Base-by-base conservation (phyloP, 2,797 vertebrate genomes). In the Falco naumanni region DNA sequence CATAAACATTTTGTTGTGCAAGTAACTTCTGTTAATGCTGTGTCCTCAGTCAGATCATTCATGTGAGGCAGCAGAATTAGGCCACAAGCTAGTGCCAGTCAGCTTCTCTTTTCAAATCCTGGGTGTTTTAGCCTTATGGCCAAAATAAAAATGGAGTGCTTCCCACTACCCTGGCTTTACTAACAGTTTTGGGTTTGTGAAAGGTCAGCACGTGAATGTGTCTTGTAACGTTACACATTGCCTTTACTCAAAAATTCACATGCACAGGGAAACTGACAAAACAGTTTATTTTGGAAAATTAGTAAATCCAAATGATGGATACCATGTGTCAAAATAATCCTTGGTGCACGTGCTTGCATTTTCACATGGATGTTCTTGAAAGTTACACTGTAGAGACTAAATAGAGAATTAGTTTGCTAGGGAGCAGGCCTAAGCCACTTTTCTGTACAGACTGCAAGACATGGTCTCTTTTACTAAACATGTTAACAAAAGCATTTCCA, bases 321-420 rank as follows among this genome's bases (percentile, higher is more conserved):
- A 92, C 93, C 95, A 95, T 93, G 94, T 97, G 96, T 96, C 96
- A 95, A 96, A 96, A 96, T 95, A 96, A 96, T 85, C 68, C 84
- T 78, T 83, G 70, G 50, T 91, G 90, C 90, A 94, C 50, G 47
- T 95, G 91, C 93, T 96, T 92, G 68, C 84, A 63, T 92, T 95
- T 95, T 93, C 88, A 93, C 84, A 48, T 71, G 82, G 81, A 56
- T 3, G 0, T 65, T 83, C 94, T 93, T 83, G 60, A 96, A 96
- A 95, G 74, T 89, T 80, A 63, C 43, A 9, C 84, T 87, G 78
- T 89, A 71, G 26, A 95, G 87, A 78, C 31, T 53, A 86, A 64
- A 29, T 33, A 85, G 61, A 78, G 65, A 90, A 80, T 87, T 50
- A 26, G 64, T 90, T 89, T 95, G 33, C 66, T 81, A 92, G 48